Conservation (phyloP, 2,888 invertebrate genomes). For the Sthenelais limicola region DNA sequence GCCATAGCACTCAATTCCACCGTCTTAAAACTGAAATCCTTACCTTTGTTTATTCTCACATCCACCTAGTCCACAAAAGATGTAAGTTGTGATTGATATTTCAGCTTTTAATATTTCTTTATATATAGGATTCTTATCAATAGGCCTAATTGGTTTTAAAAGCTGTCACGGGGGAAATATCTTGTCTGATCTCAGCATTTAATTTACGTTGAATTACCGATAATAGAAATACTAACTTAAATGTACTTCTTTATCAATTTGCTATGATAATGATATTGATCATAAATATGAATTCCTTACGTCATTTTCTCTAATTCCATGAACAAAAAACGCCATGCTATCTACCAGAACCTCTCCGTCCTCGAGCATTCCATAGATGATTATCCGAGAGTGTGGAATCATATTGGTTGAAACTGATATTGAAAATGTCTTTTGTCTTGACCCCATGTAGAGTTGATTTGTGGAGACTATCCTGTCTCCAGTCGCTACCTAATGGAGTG, state of each 20-base stretch:
- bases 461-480: conserved; percentile 90
- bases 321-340: conserved; percentile 93
- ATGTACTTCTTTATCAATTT: too few relatives aligned
- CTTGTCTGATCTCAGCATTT: too few relatives aligned
- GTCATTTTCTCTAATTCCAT: conserved; percentile 82
- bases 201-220: too few relatives aligned
- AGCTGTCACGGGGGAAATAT: too few relatives aligned
- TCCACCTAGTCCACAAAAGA: conserved; percentile 66
- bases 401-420: conserved; percentile 76
- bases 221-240: too few relatives aligned
- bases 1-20: conserved; percentile 94
- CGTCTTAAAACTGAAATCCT: conserved; percentile 91
- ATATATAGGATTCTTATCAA: too few relatives aligned
- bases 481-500: conserved; percentile 79
- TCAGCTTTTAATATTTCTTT: too few relatives aligned
- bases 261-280: too few relatives aligned
- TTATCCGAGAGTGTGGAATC: conserved; percentile 90
- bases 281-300: too few relatives aligned
- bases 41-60: conserved; percentile 85
- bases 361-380: conserved; percentile 86
- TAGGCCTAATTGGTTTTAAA: too few relatives aligned
- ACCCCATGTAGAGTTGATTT: conserved; percentile 86
- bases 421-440: conserved; percentile 73
- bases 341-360: conserved; percentile 85
- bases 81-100: too few relatives aligned